Evolutionary conservation across 2,888 invertebrate species (phyloP).

Genomic region (Lycaena phlaeas): DNA sequence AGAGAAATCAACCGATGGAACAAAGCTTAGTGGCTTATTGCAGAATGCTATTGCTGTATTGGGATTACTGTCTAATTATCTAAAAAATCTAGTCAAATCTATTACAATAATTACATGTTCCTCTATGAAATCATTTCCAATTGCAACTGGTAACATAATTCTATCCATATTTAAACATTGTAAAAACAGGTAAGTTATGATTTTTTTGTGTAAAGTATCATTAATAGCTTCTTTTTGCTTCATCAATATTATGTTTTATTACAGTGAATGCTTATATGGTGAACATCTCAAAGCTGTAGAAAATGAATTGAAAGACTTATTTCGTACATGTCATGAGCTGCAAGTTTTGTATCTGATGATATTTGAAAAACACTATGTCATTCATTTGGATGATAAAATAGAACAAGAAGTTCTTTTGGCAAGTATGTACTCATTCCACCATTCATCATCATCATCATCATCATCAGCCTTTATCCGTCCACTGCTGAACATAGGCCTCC

Average conservation of each 20-base stretch:
- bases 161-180: slow-evolving; percentile 58
- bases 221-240: not conserved
- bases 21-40: slow-evolving; percentile 31
- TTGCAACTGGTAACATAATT: slow-evolving; percentile 42
- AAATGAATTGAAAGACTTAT: slow-evolving; percentile 49
- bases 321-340: slow-evolving; percentile 53
- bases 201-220: not conserved
- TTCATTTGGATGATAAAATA: slow-evolving; percentile 40
- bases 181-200: slow-evolving; percentile 51
- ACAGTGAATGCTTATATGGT: slow-evolving; percentile 55
- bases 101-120: slow-evolving; percentile 33
- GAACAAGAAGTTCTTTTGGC: slow-evolving; percentile 44
- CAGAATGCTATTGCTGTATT: slow-evolving; percentile 36
- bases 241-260: slow-evolving; percentile 7
- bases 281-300: slow-evolving; percentile 35
- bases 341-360: slow-evolving; percentile 51
- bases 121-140: slow-evolving; percentile 38
- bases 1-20: slow-evolving; percentile 1
- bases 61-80: slow-evolving; percentile 36
- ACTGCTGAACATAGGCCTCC: too few relatives aligned
- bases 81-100: slow-evolving; percentile 36
- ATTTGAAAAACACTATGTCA: slow-evolving; percentile 49
- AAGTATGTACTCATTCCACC: slow-evolving; percentile 29
- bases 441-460: too few relatives aligned
- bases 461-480: too few relatives aligned